phyloP scores from a whole-genome alignment of 2,888 invertebrate species.

The Girardia tigrina region DNA sequence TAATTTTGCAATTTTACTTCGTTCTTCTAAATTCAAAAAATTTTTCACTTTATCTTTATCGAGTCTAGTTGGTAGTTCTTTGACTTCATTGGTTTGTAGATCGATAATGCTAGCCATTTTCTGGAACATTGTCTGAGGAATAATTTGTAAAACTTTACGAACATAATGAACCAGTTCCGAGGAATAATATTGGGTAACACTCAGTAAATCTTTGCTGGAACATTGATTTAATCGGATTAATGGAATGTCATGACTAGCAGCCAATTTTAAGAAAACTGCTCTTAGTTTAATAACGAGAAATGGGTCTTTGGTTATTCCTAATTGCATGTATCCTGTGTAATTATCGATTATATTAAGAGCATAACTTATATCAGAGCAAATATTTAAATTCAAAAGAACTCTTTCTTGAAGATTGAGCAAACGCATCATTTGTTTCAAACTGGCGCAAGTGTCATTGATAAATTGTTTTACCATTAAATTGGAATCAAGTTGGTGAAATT shows the following conservation, averaged over 20 bases:
- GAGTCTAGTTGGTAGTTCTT: constrained; percentile 76
- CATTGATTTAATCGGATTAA: constrained; percentile 82
- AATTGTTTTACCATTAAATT: constrained; percentile 66
- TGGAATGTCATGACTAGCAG: constrained; percentile 82
- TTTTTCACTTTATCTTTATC: constrained; percentile 84
- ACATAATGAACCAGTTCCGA: constrained; percentile 78
- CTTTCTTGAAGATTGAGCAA: constrained; percentile 79
- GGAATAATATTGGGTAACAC: constrained; percentile 59
- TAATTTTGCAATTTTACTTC: constrained; percentile 71
- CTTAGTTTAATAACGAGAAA: constrained; percentile 72
- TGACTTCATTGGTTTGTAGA: constrained; percentile 66
- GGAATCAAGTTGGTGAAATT: constrained; percentile 77
- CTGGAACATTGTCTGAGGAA: constrained; percentile 85
- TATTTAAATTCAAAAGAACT: constrained; percentile 72
- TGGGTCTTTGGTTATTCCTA: constrained; percentile 66
- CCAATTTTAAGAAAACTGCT: constrained; percentile 71
- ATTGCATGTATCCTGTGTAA: constrained; percentile 56
- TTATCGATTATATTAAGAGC: constrained; percentile 81
- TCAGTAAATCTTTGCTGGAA: constrained; percentile 72
- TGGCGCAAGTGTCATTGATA: constrained; percentile 67
- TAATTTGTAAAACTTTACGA: constrained; percentile 78
- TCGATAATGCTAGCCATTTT: constrained; percentile 75
- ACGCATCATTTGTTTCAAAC: constrained; percentile 71
- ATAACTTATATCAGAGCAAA: constrained; percentile 82
- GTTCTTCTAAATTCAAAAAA: constrained; percentile 74